Percentiles rank a stretch among this genome's conserved stretches.
Evolutionary conservation across 2,113 vertebrate species (phyloP).

Genomic region (Pachyramphus minor): DNA sequence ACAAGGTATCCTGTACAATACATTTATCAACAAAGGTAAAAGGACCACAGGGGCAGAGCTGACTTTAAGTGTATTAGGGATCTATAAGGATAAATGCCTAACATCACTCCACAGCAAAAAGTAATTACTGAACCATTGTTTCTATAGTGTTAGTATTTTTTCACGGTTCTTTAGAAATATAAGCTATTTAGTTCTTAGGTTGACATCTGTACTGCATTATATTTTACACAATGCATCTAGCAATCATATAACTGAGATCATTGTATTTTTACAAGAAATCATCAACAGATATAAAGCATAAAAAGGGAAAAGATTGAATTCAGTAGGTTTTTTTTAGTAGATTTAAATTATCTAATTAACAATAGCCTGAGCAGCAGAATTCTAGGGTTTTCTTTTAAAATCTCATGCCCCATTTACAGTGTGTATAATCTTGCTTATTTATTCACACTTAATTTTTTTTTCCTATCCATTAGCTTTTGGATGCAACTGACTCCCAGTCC

Average conservation of each 20-base stretch:
- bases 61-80: conserved; percentile 75
- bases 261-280: conserved; percentile 65
- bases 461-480: background rate
- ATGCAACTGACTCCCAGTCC: background rate
- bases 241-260: conserved; percentile 63
- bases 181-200: conserved; percentile 73
- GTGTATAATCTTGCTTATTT: conserved; percentile 37
- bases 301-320: conserved; percentile 53
- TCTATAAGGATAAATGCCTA: conserved; percentile 80
- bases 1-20: conserved; percentile 71
- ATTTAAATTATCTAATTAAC: conserved; percentile 69
- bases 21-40: conserved; percentile 81
- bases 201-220: conserved; percentile 76
- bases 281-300: conserved; percentile 66
- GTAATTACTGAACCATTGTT: conserved; percentile 81
- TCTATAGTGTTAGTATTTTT: conserved; percentile 78
- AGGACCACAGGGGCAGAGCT: conserved; percentile 74
- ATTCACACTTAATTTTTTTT: conserved; percentile 38
- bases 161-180: conserved; percentile 76
- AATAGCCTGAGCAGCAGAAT: conserved; percentile 49
- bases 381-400: conserved; percentile 66
- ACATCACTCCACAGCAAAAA: conserved; percentile 74
- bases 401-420: conserved; percentile 28
- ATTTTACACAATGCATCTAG: conserved; percentile 73
- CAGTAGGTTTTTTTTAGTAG: conserved; percentile 56